Evolutionary conservation across 2,113 vertebrate genomes (phyloP).

Genomic region (Lipotes vexillifer): DNA sequence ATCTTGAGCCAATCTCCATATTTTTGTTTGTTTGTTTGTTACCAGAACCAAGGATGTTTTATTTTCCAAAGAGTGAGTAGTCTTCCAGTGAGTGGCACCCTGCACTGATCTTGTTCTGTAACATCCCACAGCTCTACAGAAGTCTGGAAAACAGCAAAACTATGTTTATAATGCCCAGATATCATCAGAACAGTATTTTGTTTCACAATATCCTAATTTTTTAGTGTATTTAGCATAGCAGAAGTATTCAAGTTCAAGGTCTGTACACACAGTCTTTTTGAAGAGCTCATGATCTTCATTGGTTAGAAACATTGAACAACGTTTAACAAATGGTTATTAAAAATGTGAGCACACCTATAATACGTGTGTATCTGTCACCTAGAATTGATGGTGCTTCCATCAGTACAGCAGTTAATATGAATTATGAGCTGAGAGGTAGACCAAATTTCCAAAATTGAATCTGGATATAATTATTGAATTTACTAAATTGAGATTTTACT

Average conservation of each 20-base stretch:
- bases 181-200: neutral
- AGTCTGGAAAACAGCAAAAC: neutral
- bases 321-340: neutral
- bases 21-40: too few relatives aligned
- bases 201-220: neutral
- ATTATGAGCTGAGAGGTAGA: neutral
- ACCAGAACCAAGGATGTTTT: neutral
- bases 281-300: neutral
- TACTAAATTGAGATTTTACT: neutral
- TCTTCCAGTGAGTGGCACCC: neutral
- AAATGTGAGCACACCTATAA: neutral
- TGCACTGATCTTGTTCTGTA: neutral
- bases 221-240: neutral
- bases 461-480: neutral
- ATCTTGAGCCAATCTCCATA: too few relatives aligned
- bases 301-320: neutral
- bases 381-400: neutral
- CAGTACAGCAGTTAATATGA: neutral
- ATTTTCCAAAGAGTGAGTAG: neutral
- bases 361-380: neutral
- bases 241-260: neutral
- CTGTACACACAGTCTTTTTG: neutral
- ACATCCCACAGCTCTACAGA: neutral
- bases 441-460: neutral
- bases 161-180: neutral